Base-by-base conservation (phyloP, 53 echinoderm and acorn worm species). In the Pentamera pediparva region DNA sequence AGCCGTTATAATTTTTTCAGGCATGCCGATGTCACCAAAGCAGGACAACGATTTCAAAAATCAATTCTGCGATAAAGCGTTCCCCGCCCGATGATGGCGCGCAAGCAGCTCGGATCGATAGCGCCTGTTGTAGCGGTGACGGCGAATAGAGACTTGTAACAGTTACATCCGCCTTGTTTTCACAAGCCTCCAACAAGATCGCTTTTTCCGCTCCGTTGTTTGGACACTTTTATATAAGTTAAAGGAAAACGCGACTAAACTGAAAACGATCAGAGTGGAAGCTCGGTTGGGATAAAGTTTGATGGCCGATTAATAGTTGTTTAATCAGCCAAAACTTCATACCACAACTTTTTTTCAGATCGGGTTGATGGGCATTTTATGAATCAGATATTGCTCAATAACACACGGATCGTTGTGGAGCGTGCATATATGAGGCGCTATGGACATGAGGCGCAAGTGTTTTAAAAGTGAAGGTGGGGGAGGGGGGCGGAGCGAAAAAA, bases 281-380 rank as follows among this genome's bases (percentile, higher is more conserved):
- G 45, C 40, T 67, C 30, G 39, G 67, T 43, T 21, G 67, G 37
- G 35, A 21, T 67, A 12, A 28, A 67, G 13, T 21, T 27, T 43
- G 67, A 67, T 67, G 41, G 67, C 30, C 18, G 13, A 24, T 67
- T 67, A 67, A 67, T 67, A 38, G 67, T 41, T 67, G 45, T 67
- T 67, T 67, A 67, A 67, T 67, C 67, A 67, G 45, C 13, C 17
- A 13, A 18, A 25, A 43, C 21, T 13, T 13, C 26, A 45, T 67
- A 67, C 40, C 67, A n/a, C n/a, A n/a, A n/a, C n/a, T n/a, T 67
- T 67, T 67, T 40, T 65, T 15, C 13, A 67, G 67, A 45, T 67
- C 67, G 67, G 28, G 45, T 67, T n/a, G n/a, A n/a, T n/a, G n/a
- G n/a, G n/a, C n/a, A n/a, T n/a, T n/a, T n/a, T n/a, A n/a, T n/a